phyloP scores from a whole-genome alignment of 2,888 invertebrate genomes.

The Litoditis marina region DNA sequence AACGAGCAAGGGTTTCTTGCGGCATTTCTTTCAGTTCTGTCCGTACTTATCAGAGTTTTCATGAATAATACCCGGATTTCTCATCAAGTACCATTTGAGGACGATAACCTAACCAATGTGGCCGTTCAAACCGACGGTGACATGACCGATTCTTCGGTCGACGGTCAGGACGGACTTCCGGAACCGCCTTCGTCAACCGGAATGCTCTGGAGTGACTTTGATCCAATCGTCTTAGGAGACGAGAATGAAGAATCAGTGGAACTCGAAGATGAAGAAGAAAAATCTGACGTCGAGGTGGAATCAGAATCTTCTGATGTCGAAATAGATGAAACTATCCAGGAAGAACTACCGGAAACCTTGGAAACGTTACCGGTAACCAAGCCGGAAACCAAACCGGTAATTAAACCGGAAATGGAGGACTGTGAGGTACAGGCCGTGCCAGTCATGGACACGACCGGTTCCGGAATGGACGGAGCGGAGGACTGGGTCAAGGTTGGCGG shows the following conservation, averaged over 20 bases:
- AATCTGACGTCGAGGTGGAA: no score
- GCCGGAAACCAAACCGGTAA: background rate
- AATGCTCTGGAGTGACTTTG: slow-evolving; percentile 11
- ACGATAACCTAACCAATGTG: no score
- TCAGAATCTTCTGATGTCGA: no score
- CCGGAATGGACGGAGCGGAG: slow-evolving; percentile 19
- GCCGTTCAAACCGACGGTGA: no score
- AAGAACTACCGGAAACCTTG: no score
- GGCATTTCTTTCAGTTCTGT: no score
- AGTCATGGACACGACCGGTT: slow-evolving; percentile 8
- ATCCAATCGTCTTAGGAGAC: slow-evolving; percentile 9
- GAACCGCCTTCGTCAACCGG: background rate
- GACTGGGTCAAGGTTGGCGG: slow-evolving; percentile 37
- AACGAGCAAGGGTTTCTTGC: no score
- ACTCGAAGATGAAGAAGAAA: background rate
- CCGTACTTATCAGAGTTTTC: no score
- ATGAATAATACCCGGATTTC: no score
- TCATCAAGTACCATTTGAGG: no score
- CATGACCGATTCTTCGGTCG: no score
- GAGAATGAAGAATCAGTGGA: background rate
- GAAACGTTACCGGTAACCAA: slow-evolving; percentile 8
- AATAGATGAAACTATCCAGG: slow-evolving; percentile 1
- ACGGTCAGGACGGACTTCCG: no score
- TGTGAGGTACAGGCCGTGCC: slow-evolving; percentile 24
- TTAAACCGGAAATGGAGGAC: slow-evolving; percentile 17